A percentile compares a stretch with the other conserved stretches of the same genome.
These are phyloP conservation scores for Crocuta crocuta DNA, from an alignment of 2,113 vertebrate genomes.

Conservation along the genomic window DNA sequence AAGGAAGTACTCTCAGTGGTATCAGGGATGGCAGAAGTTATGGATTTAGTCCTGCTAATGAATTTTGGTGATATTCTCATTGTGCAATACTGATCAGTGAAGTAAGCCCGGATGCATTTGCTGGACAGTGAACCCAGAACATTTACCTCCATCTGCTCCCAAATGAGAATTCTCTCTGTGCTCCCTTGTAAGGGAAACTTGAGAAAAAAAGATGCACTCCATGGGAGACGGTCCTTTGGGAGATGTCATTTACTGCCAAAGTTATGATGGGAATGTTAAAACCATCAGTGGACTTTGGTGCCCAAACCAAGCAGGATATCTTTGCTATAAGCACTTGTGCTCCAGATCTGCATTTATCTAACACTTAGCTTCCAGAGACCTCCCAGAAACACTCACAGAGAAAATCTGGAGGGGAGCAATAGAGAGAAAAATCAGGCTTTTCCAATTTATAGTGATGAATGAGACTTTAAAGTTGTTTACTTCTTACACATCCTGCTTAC, in stretches of 20 bases:
- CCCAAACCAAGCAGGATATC: not conserved
- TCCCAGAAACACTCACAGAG: not conserved
- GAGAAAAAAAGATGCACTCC: not conserved
- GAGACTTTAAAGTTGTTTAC: not conserved
- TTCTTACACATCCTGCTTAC: not conserved
- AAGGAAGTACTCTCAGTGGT: constrained; percentile 45
- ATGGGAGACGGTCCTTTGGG: not conserved
- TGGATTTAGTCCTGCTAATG: constrained; percentile 52
- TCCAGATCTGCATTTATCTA: not conserved
- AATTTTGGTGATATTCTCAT: constrained; percentile 71
- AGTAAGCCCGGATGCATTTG: not conserved
- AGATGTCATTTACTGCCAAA: not conserved
- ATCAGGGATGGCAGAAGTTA: constrained; percentile 36
- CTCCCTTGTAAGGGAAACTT: not conserved
- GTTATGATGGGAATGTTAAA: not conserved
- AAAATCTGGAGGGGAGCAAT: not conserved
- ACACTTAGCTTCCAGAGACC: not conserved
- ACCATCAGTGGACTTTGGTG: not conserved
- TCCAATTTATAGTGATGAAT: not conserved
- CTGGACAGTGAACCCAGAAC: not conserved
- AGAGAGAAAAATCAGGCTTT: not conserved
- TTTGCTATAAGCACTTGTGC: not conserved
- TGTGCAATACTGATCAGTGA: not conserved
- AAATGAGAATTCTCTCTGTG: not conserved
- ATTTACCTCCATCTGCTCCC: not conserved